Base-by-base conservation (phyloP, 2,888 invertebrate genomes). In the Drosophila mettleri region DNA sequence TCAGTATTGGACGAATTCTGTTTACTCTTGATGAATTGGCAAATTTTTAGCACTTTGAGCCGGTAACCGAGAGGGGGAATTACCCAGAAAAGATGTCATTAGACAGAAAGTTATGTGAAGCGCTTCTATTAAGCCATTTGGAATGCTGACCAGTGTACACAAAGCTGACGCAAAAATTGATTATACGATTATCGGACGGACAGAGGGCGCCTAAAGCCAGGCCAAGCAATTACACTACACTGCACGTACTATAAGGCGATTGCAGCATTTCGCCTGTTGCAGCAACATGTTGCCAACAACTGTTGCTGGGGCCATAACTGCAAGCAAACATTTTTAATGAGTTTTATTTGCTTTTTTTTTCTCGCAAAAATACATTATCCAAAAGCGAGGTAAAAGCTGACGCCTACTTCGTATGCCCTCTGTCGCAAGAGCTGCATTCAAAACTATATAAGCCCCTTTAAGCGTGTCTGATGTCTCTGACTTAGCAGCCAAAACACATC, bases 211-310 rank as follows among this genome's bases (percentile, higher is more conserved):
- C 45, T 7, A 45, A 7, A 43, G n/a, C 6, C 16, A 10, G 31
- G 62, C 38, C 49, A 18, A 43, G 62, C 53, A 65, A 72, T 72
- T 79, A 61, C 39, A 48, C 29, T n/a, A 18, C 29, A 27, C 45
- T 45, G 27, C 41, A 41, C 49, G 31, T 33, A 46, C 57, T 33
- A 41, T 46, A 27, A 34, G 58, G n/a, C 22, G 64, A 65, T 78
- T 80, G 78, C 78, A 66, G 66, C 78, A 80, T 71, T 53, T 66
- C 1, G 31, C 9, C 24, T 51, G 74, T 67, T 81, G 78, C 67
- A 33, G 78, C 78, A 79, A 71, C 81, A 68, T 78, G 78, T 78
- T 78, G 81, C 65, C 59, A 69, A 61, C 70, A 52, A n/a, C 29
- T 38, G 38, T 38, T 39, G 41, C 41, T 60, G 59, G 54, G 34